phyloP scores from a whole-genome alignment of 2,113 vertebrate genomes.

The Chamaetylas fuelleborni region DNA sequence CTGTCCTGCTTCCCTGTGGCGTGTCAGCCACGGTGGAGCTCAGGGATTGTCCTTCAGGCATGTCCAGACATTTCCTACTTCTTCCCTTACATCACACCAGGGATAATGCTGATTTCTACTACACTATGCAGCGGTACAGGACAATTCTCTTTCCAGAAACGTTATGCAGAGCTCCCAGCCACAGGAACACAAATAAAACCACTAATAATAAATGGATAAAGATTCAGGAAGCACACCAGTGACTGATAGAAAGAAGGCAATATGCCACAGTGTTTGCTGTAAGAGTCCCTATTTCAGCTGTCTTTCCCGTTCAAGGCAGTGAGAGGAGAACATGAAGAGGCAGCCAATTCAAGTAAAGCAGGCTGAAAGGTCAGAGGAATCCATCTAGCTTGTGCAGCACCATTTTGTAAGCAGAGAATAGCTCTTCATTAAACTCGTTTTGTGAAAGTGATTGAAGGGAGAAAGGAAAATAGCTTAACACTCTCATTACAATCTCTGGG shows the following conservation, averaged over 20 bases:
- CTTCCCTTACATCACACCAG: background rate
- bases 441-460: constrained; percentile 2
- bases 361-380: constrained; percentile 46
- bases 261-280: background rate
- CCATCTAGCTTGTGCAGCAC: constrained; percentile 29
- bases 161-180: background rate
- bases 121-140: background rate
- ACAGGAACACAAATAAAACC: background rate
- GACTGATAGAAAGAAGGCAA: background rate
- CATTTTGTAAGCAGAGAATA: constrained; percentile 33
- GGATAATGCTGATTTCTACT: background rate
- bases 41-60: background rate
- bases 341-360: constrained; percentile 37
- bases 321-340: constrained; percentile 22
- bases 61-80: background rate
- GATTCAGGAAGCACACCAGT: background rate
- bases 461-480: constrained; percentile 13
- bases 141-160: background rate
- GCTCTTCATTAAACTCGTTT: constrained; percentile 22
- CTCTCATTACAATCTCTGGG: background rate
- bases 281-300: background rate
- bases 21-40: background rate
- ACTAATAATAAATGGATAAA: background rate
- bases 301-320: background rate
- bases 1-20: background rate